phyloP scores from a whole-genome alignment of 2,797 vertebrate genomes.

The Anableps anableps region DNA sequence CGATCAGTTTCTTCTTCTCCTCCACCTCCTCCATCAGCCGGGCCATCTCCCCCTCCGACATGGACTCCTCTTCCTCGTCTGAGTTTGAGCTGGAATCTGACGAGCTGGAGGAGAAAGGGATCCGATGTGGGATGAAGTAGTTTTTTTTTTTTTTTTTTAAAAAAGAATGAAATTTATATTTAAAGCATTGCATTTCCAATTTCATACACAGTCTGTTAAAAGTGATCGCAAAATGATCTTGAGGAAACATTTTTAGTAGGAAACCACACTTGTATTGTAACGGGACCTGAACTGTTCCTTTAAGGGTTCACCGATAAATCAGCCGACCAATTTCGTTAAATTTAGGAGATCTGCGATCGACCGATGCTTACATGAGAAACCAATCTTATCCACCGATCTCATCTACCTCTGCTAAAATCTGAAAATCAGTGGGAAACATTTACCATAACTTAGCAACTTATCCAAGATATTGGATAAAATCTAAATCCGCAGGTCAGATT shows the following conservation, averaged over 20 bases:
- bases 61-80: slow-evolving; percentile 83
- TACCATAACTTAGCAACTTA: no score
- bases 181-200: not conserved
- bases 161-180: no score
- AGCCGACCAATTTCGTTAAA: no score
- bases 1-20: slow-evolving; percentile 95
- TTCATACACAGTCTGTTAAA: not conserved
- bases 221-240: not conserved
- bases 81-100: slow-evolving; percentile 70
- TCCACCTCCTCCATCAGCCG: slow-evolving; percentile 93
- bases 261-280: not conserved
- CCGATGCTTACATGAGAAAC: no score
- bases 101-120: slow-evolving; percentile 51
- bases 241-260: not conserved
- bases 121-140: slow-evolving; percentile 50
- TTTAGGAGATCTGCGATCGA: no score
- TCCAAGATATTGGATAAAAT: no score
- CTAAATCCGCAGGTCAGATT: no score
- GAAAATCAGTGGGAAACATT: no score
- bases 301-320: no score
- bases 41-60: slow-evolving; percentile 91
- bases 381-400: no score
- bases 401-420: no score
- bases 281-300: no score
- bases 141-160: not conserved